Evolutionary conservation across 2,888 invertebrate genomes (phyloP).

Genomic region (Spodoptera littoralis): DNA sequence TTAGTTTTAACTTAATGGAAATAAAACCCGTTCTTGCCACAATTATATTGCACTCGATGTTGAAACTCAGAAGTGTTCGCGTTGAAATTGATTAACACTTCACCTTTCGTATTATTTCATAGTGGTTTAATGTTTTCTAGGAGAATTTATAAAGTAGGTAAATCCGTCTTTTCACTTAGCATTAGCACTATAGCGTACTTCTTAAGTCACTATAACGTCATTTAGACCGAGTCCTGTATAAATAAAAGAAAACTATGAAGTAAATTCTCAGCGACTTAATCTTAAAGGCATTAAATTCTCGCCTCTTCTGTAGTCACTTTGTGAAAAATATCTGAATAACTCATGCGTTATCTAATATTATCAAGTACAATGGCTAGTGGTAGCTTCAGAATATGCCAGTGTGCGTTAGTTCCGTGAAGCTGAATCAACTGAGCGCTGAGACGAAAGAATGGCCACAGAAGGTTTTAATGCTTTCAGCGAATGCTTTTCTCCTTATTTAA

Average conservation of each 20-base stretch:
- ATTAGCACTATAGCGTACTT: not conserved
- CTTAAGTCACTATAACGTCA: not conserved
- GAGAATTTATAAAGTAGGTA: conserved; percentile 1
- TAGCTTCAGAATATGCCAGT: conserved; percentile 34
- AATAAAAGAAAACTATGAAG: conserved; percentile 3
- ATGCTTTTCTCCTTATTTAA: conserved; percentile 49
- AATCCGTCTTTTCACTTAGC: not conserved
- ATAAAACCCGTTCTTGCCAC: conserved; percentile 48
- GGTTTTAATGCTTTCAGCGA: conserved; percentile 48
- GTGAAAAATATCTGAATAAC: conserved; percentile 36
- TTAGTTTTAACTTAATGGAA: conserved; percentile 51
- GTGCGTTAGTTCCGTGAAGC: conserved; percentile 23
- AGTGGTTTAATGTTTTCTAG: conserved; percentile 21
- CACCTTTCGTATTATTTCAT: conserved; percentile 24
- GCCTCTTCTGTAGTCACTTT: conserved; percentile 13
- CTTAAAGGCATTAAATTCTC: conserved; percentile 18
- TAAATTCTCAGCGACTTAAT: conserved; percentile 13
- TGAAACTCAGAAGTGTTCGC: conserved; percentile 31
- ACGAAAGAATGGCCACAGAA: conserved; percentile 41
- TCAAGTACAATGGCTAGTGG: conserved; percentile 28
- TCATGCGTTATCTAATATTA: conserved; percentile 40
- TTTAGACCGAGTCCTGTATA: conserved; percentile 3
- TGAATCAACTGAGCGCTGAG: conserved; percentile 29
- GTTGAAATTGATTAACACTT: conserved; percentile 48
- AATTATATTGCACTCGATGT: conserved; percentile 38